Conservation (phyloP, 2,888 invertebrate species). For the Amiota communis region DNA sequence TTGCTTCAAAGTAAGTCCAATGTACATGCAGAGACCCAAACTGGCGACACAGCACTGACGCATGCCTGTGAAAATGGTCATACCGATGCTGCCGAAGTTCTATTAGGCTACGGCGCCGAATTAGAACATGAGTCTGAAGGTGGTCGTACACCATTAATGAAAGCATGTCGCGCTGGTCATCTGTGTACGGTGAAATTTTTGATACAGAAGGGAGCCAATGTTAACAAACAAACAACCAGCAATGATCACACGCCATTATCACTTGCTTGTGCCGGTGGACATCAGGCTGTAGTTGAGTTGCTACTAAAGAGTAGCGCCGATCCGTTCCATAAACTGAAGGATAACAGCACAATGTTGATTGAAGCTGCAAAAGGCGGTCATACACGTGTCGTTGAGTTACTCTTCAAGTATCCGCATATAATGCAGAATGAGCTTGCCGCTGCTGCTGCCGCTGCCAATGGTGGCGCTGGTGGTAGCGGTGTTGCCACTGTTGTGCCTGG, state of each 20-base stretch:
- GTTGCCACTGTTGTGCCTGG: constrained; percentile 51
- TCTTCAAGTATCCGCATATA: constrained; percentile 93
- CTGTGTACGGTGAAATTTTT: constrained; percentile 96
- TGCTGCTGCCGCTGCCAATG: constrained; percentile 54
- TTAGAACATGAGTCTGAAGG: constrained; percentile 97
- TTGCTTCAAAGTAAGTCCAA: constrained; percentile 89
- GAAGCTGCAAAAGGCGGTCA: constrained; percentile 99
- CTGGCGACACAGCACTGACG: constrained; percentile 95
- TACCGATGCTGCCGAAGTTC: constrained; percentile 94
- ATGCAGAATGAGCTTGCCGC: constrained; percentile 76
- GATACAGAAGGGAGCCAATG: constrained; percentile 88
- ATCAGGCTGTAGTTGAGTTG: constrained; percentile 92
- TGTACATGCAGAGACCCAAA: constrained; percentile 94
- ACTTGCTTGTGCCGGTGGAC: constrained; percentile 96
- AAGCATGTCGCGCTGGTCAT: constrained; percentile 97
- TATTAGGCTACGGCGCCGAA: constrained; percentile 92
- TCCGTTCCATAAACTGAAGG: constrained; percentile 96
- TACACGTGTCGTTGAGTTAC: constrained; percentile 93
- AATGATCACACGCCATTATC: constrained; percentile 98
- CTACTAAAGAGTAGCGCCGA: constrained; percentile 93
- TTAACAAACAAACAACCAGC: constrained; percentile 91
- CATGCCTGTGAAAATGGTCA: constrained; percentile 99
- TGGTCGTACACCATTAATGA: constrained; percentile 98
- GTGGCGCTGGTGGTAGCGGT: constrained; percentile 45
- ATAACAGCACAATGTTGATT: constrained; percentile 98